Percentiles rank a stretch among this genome's conserved stretches.
Conservation (phyloP, 1,140 invertebrate species). For the Lordiphosa clarofinis region DNA sequence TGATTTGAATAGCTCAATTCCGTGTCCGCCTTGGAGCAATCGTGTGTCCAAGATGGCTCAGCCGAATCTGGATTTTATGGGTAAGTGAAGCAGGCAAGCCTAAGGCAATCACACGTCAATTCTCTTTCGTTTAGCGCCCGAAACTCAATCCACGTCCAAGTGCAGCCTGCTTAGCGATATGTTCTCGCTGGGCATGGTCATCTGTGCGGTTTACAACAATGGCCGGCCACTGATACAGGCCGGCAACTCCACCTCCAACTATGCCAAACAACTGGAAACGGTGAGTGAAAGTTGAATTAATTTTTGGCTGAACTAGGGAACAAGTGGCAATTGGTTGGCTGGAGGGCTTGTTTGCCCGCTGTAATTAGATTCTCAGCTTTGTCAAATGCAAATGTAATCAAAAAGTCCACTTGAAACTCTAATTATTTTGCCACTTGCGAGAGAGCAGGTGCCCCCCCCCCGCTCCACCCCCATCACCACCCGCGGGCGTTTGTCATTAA, state of each 20-base stretch:
- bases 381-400: slow-evolving; percentile 78
- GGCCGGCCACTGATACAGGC: slow-evolving; percentile 92
- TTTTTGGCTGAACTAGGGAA: slow-evolving; percentile 27
- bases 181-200: slow-evolving; percentile 96
- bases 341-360: slow-evolving; percentile 63
- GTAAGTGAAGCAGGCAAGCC: slow-evolving; percentile 80
- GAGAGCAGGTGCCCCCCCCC: slow-evolving; percentile 29
- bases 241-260: slow-evolving; percentile 91
- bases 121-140: slow-evolving; percentile 84
- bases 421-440: slow-evolving; percentile 69
- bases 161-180: slow-evolving; percentile 95
- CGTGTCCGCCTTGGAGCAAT: slow-evolving; percentile 91
- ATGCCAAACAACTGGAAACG: slow-evolving; percentile 93
- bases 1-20: slow-evolving; percentile 86
- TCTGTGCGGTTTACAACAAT: slow-evolving; percentile 94
- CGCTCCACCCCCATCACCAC: too few species aligned
- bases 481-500: slow-evolving; percentile 71
- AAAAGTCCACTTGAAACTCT: slow-evolving; percentile 76
- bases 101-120: too few species aligned
- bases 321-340: slow-evolving; percentile 55
- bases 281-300: slow-evolving; percentile 83
- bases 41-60: slow-evolving; percentile 94
- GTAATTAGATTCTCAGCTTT: slow-evolving; percentile 77
- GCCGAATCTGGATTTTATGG: slow-evolving; percentile 94
- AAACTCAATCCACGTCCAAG: slow-evolving; percentile 90